Percentiles rank a stretch among this genome's conserved stretches.
Conservation (phyloP, 2,888 invertebrate genomes). For the Thera obeliscata region DNA sequence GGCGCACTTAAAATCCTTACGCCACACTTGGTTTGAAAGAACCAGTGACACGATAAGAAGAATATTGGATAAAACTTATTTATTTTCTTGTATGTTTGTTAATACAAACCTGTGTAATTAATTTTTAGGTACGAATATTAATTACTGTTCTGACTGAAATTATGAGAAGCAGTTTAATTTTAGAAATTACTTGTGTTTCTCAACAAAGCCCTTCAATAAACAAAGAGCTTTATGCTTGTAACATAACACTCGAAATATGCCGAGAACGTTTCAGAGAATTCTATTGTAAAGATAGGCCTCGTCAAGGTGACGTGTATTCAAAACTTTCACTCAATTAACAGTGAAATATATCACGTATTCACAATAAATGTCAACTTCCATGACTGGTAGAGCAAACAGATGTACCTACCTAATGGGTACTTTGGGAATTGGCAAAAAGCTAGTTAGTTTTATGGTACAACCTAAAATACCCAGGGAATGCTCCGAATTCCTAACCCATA, state of each 20-base stretch:
- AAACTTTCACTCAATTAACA: conserved; percentile 24
- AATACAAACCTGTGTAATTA: no score
- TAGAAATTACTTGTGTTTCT: conserved; percentile 12
- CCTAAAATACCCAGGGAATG: no score
- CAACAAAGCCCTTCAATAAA: conserved; percentile 16
- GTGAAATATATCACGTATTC: conserved; percentile 17
- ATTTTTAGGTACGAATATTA: no score
- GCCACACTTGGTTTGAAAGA: no score
- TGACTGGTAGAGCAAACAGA: background rate
- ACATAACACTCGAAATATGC: conserved; percentile 20
- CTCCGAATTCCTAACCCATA: no score
- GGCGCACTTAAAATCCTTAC: no score
- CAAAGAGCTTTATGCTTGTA: conserved; percentile 16
- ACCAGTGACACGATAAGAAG: no score
- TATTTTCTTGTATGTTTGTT: no score
- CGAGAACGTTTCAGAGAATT: conserved; percentile 18
- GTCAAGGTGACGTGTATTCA: conserved; percentile 26
- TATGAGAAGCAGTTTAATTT: conserved; percentile 16
- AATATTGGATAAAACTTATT: no score
- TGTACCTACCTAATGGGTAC: background rate
- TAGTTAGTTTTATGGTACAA: background rate
- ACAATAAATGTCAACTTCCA: conserved; percentile 19
- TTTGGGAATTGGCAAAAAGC: background rate
- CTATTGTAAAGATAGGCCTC: conserved; percentile 21
- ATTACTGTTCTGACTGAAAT: background rate